These are phyloP conservation scores for Lordiphosa andalusiaca DNA, from an alignment of 2,888 invertebrate species.

Conservation along the genomic window DNA sequence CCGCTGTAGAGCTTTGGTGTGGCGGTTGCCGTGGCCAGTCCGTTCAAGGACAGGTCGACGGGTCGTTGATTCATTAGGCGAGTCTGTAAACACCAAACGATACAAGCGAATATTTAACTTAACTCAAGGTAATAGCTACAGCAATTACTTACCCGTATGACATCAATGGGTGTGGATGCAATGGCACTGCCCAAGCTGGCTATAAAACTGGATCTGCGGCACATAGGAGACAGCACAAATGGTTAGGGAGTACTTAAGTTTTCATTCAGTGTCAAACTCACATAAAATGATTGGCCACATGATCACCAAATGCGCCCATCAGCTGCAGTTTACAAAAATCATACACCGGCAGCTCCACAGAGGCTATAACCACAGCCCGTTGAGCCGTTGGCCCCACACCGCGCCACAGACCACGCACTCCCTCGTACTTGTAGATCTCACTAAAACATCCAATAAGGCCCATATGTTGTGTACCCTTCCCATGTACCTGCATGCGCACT, in stretches of 20 bases:
- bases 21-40: slow-evolving; percentile 77
- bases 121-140: slow-evolving; percentile 46
- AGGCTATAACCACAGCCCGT: slow-evolving; percentile 95
- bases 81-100: slow-evolving; percentile 83
- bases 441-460: slow-evolving; percentile 88
- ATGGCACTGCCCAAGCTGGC: slow-evolving; percentile 96
- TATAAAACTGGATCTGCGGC: slow-evolving; percentile 89
- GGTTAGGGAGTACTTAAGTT: too few species aligned
- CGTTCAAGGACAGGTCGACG: slow-evolving; percentile 80
- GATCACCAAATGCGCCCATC: slow-evolving; percentile 87
- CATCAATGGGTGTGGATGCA: slow-evolving; percentile 96
- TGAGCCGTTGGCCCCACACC: slow-evolving; percentile 96
- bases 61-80: slow-evolving; percentile 95
- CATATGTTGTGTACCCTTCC: slow-evolving; percentile 82
- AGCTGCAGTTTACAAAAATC: slow-evolving; percentile 92
- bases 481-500: slow-evolving; percentile 92
- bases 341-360: slow-evolving; percentile 96
- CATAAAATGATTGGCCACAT: slow-evolving; percentile 92
- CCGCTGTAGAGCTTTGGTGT: slow-evolving; percentile 86
- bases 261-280: slow-evolving; percentile 78
- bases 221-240: too few species aligned
- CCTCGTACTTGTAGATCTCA: slow-evolving; percentile 91
- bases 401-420: slow-evolving; percentile 92
- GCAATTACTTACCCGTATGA: slow-evolving; percentile 87
- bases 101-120: too few species aligned